phyloP scores from a whole-genome alignment of 2,888 invertebrate species.

The Microplitis deprimator region DNA sequence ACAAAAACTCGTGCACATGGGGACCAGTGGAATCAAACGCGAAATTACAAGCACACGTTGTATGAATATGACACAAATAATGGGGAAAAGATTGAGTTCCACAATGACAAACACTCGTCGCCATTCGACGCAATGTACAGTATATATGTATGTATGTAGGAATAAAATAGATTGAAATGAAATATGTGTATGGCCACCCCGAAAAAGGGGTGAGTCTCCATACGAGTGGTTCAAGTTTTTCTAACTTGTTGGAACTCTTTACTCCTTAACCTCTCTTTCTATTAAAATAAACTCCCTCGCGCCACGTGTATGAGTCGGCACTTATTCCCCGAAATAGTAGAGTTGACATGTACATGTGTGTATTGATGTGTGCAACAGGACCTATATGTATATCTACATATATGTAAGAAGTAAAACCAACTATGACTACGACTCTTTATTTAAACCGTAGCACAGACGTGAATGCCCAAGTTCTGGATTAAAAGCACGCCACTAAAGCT shows the following conservation, averaged over 20 bases:
- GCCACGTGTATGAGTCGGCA: conserved; percentile 32
- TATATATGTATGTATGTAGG: too few relatives aligned
- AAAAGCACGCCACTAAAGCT: conserved; percentile 62
- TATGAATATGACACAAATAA: conserved; percentile 61
- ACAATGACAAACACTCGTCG: conserved; percentile 34
- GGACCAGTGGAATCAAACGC: conserved; percentile 16
- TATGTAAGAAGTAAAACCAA: conserved; percentile 21
- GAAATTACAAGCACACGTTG: conserved; percentile 31
- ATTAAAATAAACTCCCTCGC: conserved; percentile 23
- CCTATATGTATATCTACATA: conserved; percentile 24
- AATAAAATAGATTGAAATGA: conserved; percentile 50
- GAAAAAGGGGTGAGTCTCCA: conserved; percentile 52
- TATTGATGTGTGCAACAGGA: conserved; percentile 52
- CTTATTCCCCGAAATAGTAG: conserved; percentile 30
- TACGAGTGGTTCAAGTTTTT: conserved; percentile 14
- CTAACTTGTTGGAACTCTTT: conserved; percentile 12
- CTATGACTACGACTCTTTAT: conserved; percentile 61
- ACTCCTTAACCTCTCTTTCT: not conserved
- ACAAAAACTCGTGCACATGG: conserved; percentile 36
- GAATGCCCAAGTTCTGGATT: conserved; percentile 66
- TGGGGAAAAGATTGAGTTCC: conserved; percentile 39
- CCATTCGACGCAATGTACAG: too few relatives aligned
- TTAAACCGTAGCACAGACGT: conserved; percentile 59
- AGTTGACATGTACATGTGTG: conserved; percentile 31
- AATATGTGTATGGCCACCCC: conserved; percentile 44